phyloP scores from a whole-genome alignment of 2,888 invertebrate genomes.

The Hanleya hanleyi region DNA sequence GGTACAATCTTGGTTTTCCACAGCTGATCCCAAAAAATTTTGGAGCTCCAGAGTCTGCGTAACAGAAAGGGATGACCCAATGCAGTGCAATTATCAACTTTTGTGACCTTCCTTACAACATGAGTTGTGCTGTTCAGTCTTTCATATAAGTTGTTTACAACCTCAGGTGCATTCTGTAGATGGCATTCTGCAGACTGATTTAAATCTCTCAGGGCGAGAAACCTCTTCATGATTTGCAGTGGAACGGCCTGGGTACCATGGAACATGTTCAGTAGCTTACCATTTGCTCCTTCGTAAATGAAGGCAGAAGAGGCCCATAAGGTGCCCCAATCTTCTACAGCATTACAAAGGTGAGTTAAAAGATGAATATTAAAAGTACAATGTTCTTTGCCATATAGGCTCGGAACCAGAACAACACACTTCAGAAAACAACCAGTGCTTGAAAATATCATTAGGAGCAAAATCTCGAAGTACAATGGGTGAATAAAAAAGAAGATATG shows the following conservation, averaged over 20 bases:
- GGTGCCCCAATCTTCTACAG: not conserved
- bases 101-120: not conserved
- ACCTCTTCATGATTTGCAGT: not conserved
- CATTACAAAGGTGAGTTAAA: not conserved
- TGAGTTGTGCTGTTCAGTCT: not conserved
- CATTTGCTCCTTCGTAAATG: not conserved
- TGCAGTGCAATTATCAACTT: not conserved
- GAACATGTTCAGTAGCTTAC: not conserved
- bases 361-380: constrained; percentile 1
- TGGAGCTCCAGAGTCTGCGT: no score
- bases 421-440: not conserved
- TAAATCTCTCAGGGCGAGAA: not conserved
- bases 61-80: no score
- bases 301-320: not conserved
- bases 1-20: no score
- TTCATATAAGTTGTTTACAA: not conserved
- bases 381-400: not conserved
- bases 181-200: not conserved
- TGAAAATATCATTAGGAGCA: not conserved
- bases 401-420: not conserved
- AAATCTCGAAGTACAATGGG: not conserved
- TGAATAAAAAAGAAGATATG: not conserved
- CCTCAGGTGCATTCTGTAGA: not conserved
- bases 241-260: not conserved
- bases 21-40: no score